Evolutionary conservation across 2,113 vertebrate species (phyloP).

Genomic region (Gallinago jamesoni): DNA sequence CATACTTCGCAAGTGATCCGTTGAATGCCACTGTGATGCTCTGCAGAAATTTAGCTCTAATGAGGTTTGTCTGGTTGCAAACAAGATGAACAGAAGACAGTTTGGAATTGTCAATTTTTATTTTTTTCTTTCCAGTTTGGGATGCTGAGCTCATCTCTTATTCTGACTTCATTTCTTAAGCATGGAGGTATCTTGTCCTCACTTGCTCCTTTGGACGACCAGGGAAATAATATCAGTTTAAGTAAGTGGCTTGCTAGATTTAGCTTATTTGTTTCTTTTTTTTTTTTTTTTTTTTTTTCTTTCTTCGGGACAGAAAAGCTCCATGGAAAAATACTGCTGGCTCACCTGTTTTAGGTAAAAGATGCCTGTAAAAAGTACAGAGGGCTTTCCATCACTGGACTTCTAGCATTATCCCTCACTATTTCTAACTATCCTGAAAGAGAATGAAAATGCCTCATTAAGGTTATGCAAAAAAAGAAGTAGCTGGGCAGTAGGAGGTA

Average conservation of each 20-base stretch:
- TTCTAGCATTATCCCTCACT: background rate
- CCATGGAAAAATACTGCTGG: background rate
- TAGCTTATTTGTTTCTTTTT: background rate
- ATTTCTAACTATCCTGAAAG: background rate
- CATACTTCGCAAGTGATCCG: conserved; percentile 12
- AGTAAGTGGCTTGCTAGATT: background rate
- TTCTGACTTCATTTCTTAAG: background rate
- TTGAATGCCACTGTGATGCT: conserved; percentile 58
- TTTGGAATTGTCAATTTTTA: background rate
- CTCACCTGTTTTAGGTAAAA: background rate
- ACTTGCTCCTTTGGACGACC: background rate
- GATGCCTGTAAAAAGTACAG: background rate
- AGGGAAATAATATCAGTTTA: background rate
- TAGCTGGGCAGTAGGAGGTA: background rate
- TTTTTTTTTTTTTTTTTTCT: background rate
- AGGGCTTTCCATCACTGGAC: background rate
- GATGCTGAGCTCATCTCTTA: background rate
- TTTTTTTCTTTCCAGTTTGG: background rate
- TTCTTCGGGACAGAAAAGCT: background rate
- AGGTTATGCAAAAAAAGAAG: background rate
- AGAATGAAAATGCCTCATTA: background rate
- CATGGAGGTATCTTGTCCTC: background rate
- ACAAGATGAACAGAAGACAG: background rate
- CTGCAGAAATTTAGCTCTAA: conserved; percentile 48
- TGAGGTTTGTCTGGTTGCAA: conserved; percentile 23